These are phyloP conservation scores for Phaonia tiefii DNA, from an alignment of 2,888 invertebrate genomes.

Conservation along the genomic window DNA sequence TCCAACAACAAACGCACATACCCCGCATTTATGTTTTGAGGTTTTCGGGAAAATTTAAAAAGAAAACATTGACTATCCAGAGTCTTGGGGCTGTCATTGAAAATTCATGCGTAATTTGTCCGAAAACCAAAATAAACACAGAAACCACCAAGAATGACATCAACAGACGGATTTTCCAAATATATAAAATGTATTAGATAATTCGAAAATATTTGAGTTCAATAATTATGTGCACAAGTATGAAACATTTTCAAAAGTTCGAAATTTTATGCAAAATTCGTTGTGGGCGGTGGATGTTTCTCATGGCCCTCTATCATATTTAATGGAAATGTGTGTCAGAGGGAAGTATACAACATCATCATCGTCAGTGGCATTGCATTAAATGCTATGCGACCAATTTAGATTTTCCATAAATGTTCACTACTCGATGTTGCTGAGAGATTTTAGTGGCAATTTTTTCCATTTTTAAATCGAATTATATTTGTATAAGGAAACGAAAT, in stretches of 20 bases:
- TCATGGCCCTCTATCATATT: constrained; percentile 2
- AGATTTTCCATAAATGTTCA: not conserved
- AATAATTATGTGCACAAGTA: constrained; percentile 24
- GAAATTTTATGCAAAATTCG: constrained; percentile 35
- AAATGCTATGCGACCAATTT: not conserved
- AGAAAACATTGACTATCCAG: constrained; percentile 5
- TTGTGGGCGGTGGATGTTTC: constrained; percentile 33
- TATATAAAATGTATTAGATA: constrained; percentile 14
- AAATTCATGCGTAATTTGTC: constrained; percentile 37
- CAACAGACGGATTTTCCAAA: constrained; percentile 26
- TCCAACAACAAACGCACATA: not conserved
- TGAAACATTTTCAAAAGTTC: not conserved
- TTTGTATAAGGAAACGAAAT: too few relatives aligned
- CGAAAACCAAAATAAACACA: constrained; percentile 25
- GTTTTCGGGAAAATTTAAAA: not conserved
- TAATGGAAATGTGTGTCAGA: constrained; percentile 7
- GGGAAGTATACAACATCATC: constrained; percentile 21
- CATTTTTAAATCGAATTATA: constrained; percentile 10
- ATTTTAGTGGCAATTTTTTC: constrained; percentile 37
- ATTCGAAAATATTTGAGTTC: constrained; percentile 44
- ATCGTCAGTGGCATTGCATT: not conserved
- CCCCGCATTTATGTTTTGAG: not conserved
- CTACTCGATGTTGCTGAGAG: not conserved
- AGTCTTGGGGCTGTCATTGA: constrained; percentile 49
- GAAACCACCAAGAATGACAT: constrained; percentile 16